Evolutionary conservation across 1,140 invertebrate species (phyloP), one percentile per base, ranked within the genome.

Genomic region (Coelopa frigida): DNA sequence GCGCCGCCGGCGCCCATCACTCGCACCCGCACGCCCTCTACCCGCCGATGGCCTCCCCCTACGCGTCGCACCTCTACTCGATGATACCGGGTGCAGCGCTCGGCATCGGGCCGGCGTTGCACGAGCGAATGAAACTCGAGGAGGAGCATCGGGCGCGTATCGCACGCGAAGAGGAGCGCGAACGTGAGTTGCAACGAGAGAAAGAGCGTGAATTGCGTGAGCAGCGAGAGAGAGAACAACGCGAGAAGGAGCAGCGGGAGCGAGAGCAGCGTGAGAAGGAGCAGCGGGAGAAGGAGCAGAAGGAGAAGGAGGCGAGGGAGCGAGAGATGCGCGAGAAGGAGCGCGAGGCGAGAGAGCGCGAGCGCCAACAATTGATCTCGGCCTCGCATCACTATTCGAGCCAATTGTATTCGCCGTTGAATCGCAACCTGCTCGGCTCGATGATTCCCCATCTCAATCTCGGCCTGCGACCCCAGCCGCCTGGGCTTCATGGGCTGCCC

Each of bases 71-170:
- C 48, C 59, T 77, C 18, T 76, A 77, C 51, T 74, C 73, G 24
- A 61, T 77, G 52, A 68, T 77, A 73, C 64, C 75, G 46, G 55
- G 62, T 5, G 72, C 66, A 67, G 55, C 77, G 60, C 49, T 74
- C 70, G 47, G 72, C 65, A 29, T 74, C 61, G 48, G 71, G 56
- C 36, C 73, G 74, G 65, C 72, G 62, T 55, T 80, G 75, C 55
- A 78, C 77, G 75, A 80, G 77, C 58, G 79, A 75, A 64, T 81
- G 46, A 80, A 80, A 69, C 59, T 82, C 52, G 80, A 82, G 68
- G 81, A 83, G 57, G 81, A 83, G 54, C 79, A 82, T 52, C 68
- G 79, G 44, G 70, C 78, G 52, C 66, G 78, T 21, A 63, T 77
- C 54, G 71, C 68, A 22, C 70, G 75, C 51, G 76, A 79, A 50